Percentiles rank a stretch among this genome's conserved stretches.
These are phyloP conservation scores for Schlechtendalia chinensis DNA, from an alignment of 1,140 invertebrate species.

Conservation along the genomic window DNA sequence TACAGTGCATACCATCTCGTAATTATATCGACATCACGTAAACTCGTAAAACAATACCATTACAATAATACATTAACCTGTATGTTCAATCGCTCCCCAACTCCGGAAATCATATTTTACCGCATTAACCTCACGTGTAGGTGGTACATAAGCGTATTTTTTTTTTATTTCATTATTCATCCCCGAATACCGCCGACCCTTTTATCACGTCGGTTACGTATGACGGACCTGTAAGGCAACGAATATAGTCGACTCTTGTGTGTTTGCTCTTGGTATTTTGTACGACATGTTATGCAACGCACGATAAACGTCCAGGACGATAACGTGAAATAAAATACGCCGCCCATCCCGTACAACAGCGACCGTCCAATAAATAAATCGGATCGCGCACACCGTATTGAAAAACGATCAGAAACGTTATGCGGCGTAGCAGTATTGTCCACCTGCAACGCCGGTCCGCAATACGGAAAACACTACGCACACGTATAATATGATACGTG, in stretches of 20 bases:
- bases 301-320: not conserved
- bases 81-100: not conserved
- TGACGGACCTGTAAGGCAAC: too few relatives aligned
- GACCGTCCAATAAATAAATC: slow-evolving; percentile 18
- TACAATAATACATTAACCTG: too few relatives aligned
- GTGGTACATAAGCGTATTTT: not conserved
- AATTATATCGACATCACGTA: not conserved
- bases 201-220: too few relatives aligned
- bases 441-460: slow-evolving; percentile 6
- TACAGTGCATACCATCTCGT: not conserved
- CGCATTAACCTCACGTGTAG: not conserved
- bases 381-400: not conserved
- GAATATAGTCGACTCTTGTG: not conserved
- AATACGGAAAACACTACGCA: slow-evolving; percentile 2
- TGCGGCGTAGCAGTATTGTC: too few relatives aligned
- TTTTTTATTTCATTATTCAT: not conserved
- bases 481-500: not conserved
- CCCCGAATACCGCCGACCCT: not conserved
- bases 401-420: slow-evolving; percentile 3
- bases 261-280: too few relatives aligned
- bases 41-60: too few relatives aligned
- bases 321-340: not conserved
- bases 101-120: not conserved
- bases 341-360: not conserved
- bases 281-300: not conserved